Evolutionary conservation across 2,113 vertebrate genomes (phyloP), one percentile per base, ranked within the genome.

Genomic region (Periophthalmodon schlosseri): DNA sequence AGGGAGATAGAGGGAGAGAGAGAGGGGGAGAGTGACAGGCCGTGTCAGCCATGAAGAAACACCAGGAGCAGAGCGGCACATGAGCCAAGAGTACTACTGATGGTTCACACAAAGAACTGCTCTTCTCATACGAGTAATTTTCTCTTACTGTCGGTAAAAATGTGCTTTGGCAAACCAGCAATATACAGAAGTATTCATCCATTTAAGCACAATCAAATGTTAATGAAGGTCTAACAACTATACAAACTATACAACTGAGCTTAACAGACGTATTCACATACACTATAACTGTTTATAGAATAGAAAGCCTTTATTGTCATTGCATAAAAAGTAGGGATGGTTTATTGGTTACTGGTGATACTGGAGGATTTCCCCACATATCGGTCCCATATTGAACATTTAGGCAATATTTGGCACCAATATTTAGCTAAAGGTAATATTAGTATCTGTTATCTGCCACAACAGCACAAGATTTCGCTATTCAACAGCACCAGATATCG

Each of bases 11-110:
- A 72, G 70, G 36, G 50, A 56, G 56, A 66, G 70, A 71, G 14
- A 76, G 68, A 71, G 39, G 56, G 49, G 70, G 60, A 58, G 68
- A 54, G 73, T 79, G 81, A 80, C 79, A 80, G 74, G 69, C 24
- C 56, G 39, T 72, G 80, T 88, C 81, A 82, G 76, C 11, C 15
- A 74, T 75, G 83, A 82, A 67, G 70, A 75, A 82, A 79, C 82
- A 81, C 60, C 78, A 84, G 72, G 73, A 77, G 78, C 63, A 56
- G 77, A 65, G 76, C 74, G 24, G 46, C 21, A 21, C 44, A 61
- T 81, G 67, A 60, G 24, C 73, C 63, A 77, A 64, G 81, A 75
- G 39, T 47, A 66, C 12, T 58, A 68, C 12, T 33, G 54, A 79
- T 79, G 79, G 77, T 76, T 76, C 70, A 75, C 75, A 82, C 68